Conservation (phyloP, 1,140 invertebrate genomes). For the Plutomurus gul region DNA sequence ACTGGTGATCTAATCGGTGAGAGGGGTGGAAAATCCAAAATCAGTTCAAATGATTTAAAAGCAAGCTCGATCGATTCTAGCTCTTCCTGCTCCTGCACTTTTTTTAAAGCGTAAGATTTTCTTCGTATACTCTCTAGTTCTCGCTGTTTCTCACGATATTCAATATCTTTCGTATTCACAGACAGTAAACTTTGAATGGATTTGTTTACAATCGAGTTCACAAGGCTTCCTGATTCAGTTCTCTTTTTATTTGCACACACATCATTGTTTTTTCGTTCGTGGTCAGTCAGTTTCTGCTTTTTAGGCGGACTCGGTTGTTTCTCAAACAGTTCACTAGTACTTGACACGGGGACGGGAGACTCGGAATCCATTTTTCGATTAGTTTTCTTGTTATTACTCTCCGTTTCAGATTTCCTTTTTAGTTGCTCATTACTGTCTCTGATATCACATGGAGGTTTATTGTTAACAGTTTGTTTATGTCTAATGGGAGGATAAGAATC, state of each 20-base stretch:
- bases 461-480: neutral
- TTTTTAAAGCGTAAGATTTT: slow-evolving; percentile 31
- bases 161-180: neutral
- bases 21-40: slow-evolving; percentile 16
- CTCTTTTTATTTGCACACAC: neutral
- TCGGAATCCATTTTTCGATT: slow-evolving; percentile 12
- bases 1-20: slow-evolving; percentile 38
- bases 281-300: neutral
- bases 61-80: slow-evolving; percentile 33
- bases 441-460: slow-evolving; percentile 8
- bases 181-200: neutral
- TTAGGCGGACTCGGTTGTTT: neutral
- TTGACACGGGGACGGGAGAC: slow-evolving; percentile 19
- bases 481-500: neutral
- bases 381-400: neutral
- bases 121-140: slow-evolving; percentile 7
- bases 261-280: neutral
- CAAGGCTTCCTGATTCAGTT: neutral
- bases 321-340: slow-evolving; percentile 26
- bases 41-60: slow-evolving; percentile 42
- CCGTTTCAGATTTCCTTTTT: neutral
- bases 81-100: slow-evolving; percentile 31
- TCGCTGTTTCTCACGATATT: slow-evolving; percentile 8
- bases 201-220: neutral
- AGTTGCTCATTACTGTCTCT: neutral